phyloP scores from a whole-genome alignment of 2,888 invertebrate genomes.

The Euplagia quadripunctaria region DNA sequence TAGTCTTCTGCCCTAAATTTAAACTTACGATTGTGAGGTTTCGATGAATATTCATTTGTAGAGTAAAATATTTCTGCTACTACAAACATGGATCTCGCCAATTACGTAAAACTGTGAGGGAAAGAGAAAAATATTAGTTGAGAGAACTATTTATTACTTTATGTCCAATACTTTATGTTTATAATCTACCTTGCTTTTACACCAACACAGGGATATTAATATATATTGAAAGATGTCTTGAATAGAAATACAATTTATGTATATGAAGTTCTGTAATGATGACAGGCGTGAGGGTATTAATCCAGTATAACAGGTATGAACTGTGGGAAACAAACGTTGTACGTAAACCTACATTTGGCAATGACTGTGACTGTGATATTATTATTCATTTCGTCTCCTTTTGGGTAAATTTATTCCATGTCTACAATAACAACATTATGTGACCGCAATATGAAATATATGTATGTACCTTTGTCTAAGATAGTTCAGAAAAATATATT shows the following conservation, averaged over 20 bases:
- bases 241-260: too few species aligned
- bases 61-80: too few species aligned
- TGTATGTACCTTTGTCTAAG: not conserved
- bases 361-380: not conserved
- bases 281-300: not conserved
- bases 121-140: too few species aligned
- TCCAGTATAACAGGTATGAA: not conserved
- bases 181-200: too few species aligned
- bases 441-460: not conserved
- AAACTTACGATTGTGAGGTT: not conserved
- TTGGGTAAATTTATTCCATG: not conserved
- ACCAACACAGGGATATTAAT: too few species aligned
- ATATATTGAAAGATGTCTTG: too few species aligned
- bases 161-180: too few species aligned
- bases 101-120: too few species aligned
- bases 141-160: too few species aligned
- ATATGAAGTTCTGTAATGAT: too few species aligned
- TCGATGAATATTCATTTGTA: not conserved
- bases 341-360: not conserved
- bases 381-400: not conserved
- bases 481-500: not conserved
- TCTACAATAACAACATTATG: not conserved
- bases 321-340: not conserved
- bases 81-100: too few species aligned
- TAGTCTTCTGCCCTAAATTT: not conserved